These are phyloP conservation scores for Aspidiotus destructor DNA, from an alignment of 2,888 invertebrate species.

Conservation along the genomic window DNA sequence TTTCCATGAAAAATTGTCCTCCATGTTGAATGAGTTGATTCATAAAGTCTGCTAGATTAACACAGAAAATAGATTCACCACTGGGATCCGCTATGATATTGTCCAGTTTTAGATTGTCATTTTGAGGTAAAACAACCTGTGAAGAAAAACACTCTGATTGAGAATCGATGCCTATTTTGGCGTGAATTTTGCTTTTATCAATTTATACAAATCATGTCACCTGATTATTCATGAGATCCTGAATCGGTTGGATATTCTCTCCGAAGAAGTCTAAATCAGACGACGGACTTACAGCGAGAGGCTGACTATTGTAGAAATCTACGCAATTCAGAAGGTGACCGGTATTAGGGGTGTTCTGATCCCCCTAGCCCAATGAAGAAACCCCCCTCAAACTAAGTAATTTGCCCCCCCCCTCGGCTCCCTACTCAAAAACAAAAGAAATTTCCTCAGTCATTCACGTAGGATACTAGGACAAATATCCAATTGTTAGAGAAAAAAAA, in stretches of 20 bases:
- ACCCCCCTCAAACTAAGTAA: too few relatives aligned
- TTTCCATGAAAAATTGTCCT: too few relatives aligned
- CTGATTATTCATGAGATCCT: slow-evolving; percentile 14
- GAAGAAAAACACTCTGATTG: neutral
- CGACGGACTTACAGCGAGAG: neutral
- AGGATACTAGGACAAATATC: too few relatives aligned
- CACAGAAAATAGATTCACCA: too few relatives aligned
- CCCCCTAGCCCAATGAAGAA: too few relatives aligned
- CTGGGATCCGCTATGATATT: slow-evolving; percentile 1
- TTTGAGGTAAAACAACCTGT: slow-evolving; percentile 19
- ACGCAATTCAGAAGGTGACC: slow-evolving; percentile 18
- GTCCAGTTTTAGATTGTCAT: slow-evolving; percentile 9
- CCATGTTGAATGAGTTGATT: too few relatives aligned
- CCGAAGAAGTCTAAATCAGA: slow-evolving; percentile 8
- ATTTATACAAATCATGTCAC: neutral
- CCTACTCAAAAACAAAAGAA: too few relatives aligned
- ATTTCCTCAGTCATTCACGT: too few relatives aligned
- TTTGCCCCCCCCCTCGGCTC: too few relatives aligned
- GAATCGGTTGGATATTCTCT: neutral
- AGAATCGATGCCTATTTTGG: neutral
- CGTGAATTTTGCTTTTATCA: neutral
- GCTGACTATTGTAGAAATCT: slow-evolving; percentile 14
- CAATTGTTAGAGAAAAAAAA: too few relatives aligned
- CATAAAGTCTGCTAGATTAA: too few relatives aligned
- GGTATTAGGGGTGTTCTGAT: too few relatives aligned